phyloP scores from a whole-genome alignment of 2,888 invertebrate genomes.

The Leucophenga montana region DNA sequence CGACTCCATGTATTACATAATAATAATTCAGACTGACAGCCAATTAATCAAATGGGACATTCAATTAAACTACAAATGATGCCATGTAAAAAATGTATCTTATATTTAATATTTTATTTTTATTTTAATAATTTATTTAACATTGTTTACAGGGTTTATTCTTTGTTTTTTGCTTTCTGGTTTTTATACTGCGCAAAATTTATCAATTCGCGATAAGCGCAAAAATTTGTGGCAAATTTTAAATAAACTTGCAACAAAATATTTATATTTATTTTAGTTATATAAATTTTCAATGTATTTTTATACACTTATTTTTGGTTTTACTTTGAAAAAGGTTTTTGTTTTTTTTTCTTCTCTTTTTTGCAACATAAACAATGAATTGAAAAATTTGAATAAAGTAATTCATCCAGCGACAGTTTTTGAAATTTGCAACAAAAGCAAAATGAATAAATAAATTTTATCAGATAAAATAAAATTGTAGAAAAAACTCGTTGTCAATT shows the following conservation, averaged over 20 bases:
- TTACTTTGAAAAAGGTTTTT: not conserved
- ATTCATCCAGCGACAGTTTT: too few species aligned
- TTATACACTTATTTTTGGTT: not conserved
- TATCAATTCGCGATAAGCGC: slow-evolving; percentile 22
- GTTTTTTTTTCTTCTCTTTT: not conserved
- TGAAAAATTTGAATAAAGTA: slow-evolving; percentile 3
- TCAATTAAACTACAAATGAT: slow-evolving; percentile 63
- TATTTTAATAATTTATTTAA: not conserved
- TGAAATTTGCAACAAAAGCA: too few species aligned
- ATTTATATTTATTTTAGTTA: slow-evolving; percentile 1
- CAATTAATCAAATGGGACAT: slow-evolving; percentile 66
- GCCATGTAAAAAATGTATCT: slow-evolving; percentile 28
- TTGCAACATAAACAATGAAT: slow-evolving; percentile 5
- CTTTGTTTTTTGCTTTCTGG: too few species aligned
- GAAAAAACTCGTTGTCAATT: too few species aligned
- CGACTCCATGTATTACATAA: slow-evolving; percentile 12
- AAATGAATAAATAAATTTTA: too few species aligned
- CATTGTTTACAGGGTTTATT: too few species aligned
- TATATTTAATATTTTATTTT: not conserved
- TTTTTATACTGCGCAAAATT: slow-evolving; percentile 7
- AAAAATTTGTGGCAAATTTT: slow-evolving; percentile 21
- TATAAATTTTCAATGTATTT: not conserved
- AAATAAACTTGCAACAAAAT: slow-evolving; percentile 19
- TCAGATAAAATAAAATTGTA: too few species aligned
- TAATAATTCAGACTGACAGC: slow-evolving; percentile 61